Base-by-base conservation (phyloP, 2,797 vertebrate genomes). In the Phrynocephalus forsythii region DNA sequence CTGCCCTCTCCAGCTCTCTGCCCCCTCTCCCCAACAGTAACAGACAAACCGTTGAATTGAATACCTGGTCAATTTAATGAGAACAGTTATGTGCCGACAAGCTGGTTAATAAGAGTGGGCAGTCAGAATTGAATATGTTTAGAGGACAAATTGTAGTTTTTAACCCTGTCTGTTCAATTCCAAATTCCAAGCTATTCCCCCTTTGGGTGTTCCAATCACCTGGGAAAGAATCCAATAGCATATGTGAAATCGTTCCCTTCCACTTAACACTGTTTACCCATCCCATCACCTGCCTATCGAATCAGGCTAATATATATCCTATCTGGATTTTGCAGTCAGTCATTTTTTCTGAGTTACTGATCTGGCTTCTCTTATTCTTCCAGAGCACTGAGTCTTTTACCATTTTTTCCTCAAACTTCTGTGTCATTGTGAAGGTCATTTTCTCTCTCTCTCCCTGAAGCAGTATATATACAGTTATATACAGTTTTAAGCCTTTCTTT, bases 11-110 rank as follows among this genome's bases (percentile, higher is more conserved):
- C 88, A 82, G 88, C 89, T 91, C 86, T 85, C n/a, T 83, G 22
- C 22, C 90, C 85, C 63, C 28, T 33, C 52, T 0, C 52, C 26
- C n/a, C 44, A 85, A 52, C 69, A 85, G 60, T 71, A 85, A 82
- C 84, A 83, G 7, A 92, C 76, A 89, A 92, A 83, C 5, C 1
- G 44, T 88, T 85, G 91, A 94, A 92, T 91, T 94, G 92, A 80
- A 92, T 92, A 90, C 79, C 91, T 90, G 84, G 79, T 75, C 22
- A 89, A 86, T 92, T 93, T 95, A 94, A 93, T 93, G 92, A 90
- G 48, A 93, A 72, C 11, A 75, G 88, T 93, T 84, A 89, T 87
- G n/a, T 90, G 33, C 22, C 90, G 92, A 91, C 90, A 94, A 90
- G 85, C 38, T 91, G 84, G 79, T 91, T 94, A 95, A 94, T 94